Evolutionary conservation across 2,888 invertebrate genomes (phyloP).

Genomic region (Tineola bisselliella): DNA sequence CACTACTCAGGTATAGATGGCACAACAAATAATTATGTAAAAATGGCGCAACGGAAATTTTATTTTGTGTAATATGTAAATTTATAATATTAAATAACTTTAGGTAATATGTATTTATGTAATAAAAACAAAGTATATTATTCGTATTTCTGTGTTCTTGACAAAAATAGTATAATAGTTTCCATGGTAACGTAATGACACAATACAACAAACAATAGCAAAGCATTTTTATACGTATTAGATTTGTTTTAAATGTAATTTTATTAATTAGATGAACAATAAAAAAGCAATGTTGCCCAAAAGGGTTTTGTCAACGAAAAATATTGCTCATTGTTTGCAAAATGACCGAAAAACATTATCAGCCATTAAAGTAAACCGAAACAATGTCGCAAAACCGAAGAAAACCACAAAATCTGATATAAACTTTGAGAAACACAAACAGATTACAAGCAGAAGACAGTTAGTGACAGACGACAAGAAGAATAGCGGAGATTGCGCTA

Average conservation of each 20-base stretch:
- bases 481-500: not conserved
- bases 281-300: slow-evolving; percentile 22
- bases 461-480: slow-evolving; percentile 23
- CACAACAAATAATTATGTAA: not conserved
- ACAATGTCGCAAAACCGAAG: slow-evolving; percentile 24
- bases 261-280: not conserved
- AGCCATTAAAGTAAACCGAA: slow-evolving; percentile 25
- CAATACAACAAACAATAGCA: not conserved
- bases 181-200: not conserved
- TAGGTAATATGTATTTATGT: too few species aligned
- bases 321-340: not conserved
- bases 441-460: slow-evolving; percentile 21
- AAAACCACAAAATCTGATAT: slow-evolving; percentile 43
- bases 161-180: not conserved
- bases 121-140: not conserved
- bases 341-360: slow-evolving; percentile 31
- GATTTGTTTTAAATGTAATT: not conserved
- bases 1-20: not conserved
- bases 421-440: slow-evolving; percentile 22
- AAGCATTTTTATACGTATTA: not conserved
- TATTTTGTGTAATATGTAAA: too few species aligned
- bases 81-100: too few species aligned
- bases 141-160: not conserved
- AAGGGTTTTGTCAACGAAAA: slow-evolving; percentile 30
- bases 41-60: too few species aligned